A percentile compares a stretch with the other conserved stretches of the same genome.
These are phyloP conservation scores for Lasioglossum malachurum DNA, from an alignment of 2,888 invertebrate species.

Conservation along the genomic window DNA sequence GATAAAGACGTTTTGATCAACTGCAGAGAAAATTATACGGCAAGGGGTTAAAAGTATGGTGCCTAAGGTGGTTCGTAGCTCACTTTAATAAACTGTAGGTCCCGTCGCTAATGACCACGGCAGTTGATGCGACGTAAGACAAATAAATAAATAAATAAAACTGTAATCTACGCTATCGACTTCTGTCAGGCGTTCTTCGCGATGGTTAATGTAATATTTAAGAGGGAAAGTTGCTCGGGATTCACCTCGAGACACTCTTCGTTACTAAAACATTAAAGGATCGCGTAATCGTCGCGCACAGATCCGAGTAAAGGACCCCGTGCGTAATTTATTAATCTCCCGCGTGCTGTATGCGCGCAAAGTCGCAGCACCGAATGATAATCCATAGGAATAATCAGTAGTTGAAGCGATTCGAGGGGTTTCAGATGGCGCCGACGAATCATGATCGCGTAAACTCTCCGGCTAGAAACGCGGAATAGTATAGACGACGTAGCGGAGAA, in stretches of 20 bases:
- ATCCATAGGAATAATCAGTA: slow-evolving; percentile 48
- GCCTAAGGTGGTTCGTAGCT: too few species aligned
- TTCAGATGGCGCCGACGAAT: slow-evolving; percentile 34
- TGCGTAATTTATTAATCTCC: slow-evolving; percentile 60
- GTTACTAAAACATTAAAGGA: slow-evolving; percentile 1
- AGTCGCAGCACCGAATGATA: slow-evolving; percentile 40
- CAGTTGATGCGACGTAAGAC: too few species aligned
- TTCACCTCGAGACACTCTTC: not conserved
- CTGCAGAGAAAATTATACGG: too few species aligned
- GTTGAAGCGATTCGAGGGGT: slow-evolving; percentile 1
- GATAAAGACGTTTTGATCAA: too few species aligned
- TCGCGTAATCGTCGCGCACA: slow-evolving; percentile 22
- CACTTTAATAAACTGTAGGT: too few species aligned
- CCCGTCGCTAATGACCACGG: too few species aligned
- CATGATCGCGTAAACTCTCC: slow-evolving; percentile 47
- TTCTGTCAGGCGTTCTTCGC: not conserved
- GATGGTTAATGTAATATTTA: not conserved
- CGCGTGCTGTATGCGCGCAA: slow-evolving; percentile 22
- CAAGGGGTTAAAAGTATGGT: too few species aligned
- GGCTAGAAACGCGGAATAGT: slow-evolving; percentile 42
- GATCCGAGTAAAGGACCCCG: slow-evolving; percentile 64
- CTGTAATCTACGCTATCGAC: not conserved
- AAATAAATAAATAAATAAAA: not conserved
- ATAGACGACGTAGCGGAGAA: slow-evolving; percentile 6
- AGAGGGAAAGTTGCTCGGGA: not conserved